These are phyloP conservation scores for Ochotona princeps DNA, from an alignment of 2,113 vertebrate species.

Conservation along the genomic window DNA sequence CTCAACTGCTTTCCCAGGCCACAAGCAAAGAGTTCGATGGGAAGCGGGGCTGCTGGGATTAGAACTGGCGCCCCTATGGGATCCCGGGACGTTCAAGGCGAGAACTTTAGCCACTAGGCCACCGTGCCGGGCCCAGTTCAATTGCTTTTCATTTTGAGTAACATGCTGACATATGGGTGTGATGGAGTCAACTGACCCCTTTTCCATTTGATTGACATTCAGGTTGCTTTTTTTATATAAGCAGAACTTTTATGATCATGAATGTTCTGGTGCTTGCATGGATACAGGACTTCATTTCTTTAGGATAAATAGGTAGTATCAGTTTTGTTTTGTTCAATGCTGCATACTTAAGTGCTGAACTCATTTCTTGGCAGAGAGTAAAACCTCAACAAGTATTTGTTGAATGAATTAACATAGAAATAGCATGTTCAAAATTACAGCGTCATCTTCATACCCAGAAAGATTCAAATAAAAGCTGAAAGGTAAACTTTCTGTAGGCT, in stretches of 20 bases:
- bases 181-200: background rate
- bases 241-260: background rate
- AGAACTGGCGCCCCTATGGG: too few species aligned
- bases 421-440: slow-evolving; percentile 44
- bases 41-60: too few species aligned
- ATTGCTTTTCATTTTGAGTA: background rate
- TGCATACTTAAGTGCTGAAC: background rate
- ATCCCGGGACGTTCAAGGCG: too few species aligned
- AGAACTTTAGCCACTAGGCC: too few species aligned
- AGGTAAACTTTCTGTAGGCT: slow-evolving; percentile 29
- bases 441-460: slow-evolving; percentile 39
- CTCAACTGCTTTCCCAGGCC: too few species aligned
- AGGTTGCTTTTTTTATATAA: background rate
- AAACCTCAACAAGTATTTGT: slow-evolving; percentile 38
- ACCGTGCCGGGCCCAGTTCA: too few species aligned
- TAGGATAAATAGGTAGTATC: background rate
- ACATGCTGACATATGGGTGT: background rate
- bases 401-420: slow-evolving; percentile 51
- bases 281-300: slow-evolving; percentile 30
- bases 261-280: background rate
- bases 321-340: background rate
- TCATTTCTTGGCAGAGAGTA: slow-evolving; percentile 23
- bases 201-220: slow-evolving; percentile 4
- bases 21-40: too few species aligned
- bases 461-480: slow-evolving; percentile 31